Conservation (phyloP, 2,888 invertebrate species). For the Cataglyphis albicans region DNA sequence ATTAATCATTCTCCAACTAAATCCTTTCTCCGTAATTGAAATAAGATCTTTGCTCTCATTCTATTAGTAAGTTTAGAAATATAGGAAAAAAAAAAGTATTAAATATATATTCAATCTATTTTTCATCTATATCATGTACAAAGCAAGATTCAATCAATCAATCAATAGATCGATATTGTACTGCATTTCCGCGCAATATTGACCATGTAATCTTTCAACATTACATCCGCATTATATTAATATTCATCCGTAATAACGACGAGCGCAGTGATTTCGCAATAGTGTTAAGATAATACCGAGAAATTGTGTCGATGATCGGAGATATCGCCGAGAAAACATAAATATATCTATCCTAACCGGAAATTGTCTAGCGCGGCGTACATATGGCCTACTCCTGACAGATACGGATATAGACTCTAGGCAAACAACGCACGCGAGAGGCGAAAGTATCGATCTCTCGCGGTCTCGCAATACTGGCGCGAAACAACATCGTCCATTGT, state of each 20-base stretch:
- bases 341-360: constrained; percentile 58
- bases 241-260: neutral
- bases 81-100: neutral
- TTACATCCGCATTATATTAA: constrained; percentile 14
- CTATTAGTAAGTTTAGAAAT: neutral
- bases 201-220: constrained; percentile 3
- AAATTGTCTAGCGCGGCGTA: constrained; percentile 69
- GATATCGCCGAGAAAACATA: constrained; percentile 38
- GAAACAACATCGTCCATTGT: constrained; percentile 20
- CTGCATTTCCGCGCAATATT: neutral
- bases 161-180: constrained; percentile 1
- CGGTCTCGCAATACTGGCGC: neutral
- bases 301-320: constrained; percentile 35
- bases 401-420: constrained; percentile 36
- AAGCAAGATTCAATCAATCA: constrained; percentile 26
- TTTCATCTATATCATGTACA: neutral
- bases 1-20: constrained; percentile 43
- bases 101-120: neutral
- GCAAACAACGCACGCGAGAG: constrained; percentile 21
- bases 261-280: constrained; percentile 4
- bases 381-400: constrained; percentile 44
- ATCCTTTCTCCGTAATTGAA: constrained; percentile 22
- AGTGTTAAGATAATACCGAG: constrained; percentile 29
- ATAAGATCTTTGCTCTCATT: neutral
- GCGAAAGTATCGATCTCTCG: constrained; percentile 66